Evolutionary conservation across 2,888 invertebrate species (phyloP).

Genomic region (Synergus umbraculus): DNA sequence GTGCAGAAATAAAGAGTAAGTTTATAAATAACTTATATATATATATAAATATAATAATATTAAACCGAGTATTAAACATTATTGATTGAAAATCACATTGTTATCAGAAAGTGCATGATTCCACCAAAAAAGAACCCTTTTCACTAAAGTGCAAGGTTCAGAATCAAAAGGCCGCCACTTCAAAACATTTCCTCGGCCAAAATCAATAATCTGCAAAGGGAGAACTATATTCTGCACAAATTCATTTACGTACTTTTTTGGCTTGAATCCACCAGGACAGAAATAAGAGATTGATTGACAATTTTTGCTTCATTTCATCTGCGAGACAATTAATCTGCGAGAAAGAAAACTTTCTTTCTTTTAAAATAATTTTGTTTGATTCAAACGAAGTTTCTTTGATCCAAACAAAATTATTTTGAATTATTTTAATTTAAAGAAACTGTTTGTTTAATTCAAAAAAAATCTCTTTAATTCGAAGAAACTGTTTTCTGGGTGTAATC

Average conservation of each 20-base stretch:
- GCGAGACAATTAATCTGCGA: background rate
- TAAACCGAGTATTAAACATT: too few relatives aligned
- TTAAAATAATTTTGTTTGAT: too few relatives aligned
- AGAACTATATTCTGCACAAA: background rate
- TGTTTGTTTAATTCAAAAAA: too few relatives aligned
- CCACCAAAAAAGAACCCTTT: background rate
- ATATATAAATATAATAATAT: background rate
- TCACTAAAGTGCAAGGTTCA: background rate
- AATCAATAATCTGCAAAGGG: slow-evolving; percentile 36
- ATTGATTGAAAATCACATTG: background rate
- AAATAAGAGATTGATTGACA: background rate
- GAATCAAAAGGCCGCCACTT: slow-evolving; percentile 8
- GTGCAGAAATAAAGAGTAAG: background rate
- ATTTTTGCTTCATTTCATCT: background rate
- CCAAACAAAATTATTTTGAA: too few relatives aligned
- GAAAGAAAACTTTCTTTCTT: too few relatives aligned
- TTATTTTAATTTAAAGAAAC: too few relatives aligned
- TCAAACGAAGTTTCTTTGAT: too few relatives aligned
- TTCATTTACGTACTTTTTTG: slow-evolving; percentile 9
- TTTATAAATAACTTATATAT: background rate
- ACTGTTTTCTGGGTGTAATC: too few relatives aligned
- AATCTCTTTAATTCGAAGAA: too few relatives aligned
- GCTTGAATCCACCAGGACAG: background rate
- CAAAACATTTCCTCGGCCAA: slow-evolving; percentile 21
- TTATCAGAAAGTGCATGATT: background rate